Base-by-base conservation (phyloP, 1,140 invertebrate genomes). In the Euwallacea fornicatus region DNA sequence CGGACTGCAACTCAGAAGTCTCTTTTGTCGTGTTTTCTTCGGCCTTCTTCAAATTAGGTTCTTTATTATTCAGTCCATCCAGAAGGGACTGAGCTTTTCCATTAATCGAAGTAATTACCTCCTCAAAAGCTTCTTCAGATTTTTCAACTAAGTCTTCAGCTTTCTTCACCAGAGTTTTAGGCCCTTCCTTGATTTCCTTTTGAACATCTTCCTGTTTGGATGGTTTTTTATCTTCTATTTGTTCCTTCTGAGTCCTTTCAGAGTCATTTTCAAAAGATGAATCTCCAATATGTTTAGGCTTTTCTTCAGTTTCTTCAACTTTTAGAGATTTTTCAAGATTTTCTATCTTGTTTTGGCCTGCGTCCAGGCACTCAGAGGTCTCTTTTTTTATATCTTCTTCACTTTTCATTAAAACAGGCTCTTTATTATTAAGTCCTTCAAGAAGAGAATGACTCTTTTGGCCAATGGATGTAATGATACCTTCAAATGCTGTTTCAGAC, bases 401-500 rank as follows among this genome's bases (percentile, higher is more conserved):
- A 4, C 21, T 33, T 33, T 33, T 1, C 21, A 46, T 41, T 13
- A 50, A 50, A 13, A 8, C 42, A n/a, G 61, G 7, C 7, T 63
- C 61, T 10, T 9, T 21, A 9, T 56, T 21, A 7, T 9, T 56
- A 56, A 56, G 11, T 13, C 46, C 61, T 8, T 47, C 11, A 13
- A 64, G 33, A 64, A 64, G 7, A 7, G 11, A 8, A 9, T 64
- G 6, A 15, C 13, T 44, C 11, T 15, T 33, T 8, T 13, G 7
- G 8, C 62, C 62, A 50, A 64, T 50, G 1, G 62, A 47, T 7
- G 62, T 13, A 8, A 64, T 15, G n/a, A 50, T 44, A 33, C 13
- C 7, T 46, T 64, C 62, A n/a, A 64, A 50, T 8, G 13, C 46
- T 64, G 15, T n/a, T 33, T 64, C 62, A 50, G 62, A 50, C 50